Percentiles rank a stretch among this genome's conserved stretches.
These are phyloP conservation scores for Yoshiicerus persimilis DNA, from an alignment of 1,140 invertebrate species.

Conservation along the genomic window DNA sequence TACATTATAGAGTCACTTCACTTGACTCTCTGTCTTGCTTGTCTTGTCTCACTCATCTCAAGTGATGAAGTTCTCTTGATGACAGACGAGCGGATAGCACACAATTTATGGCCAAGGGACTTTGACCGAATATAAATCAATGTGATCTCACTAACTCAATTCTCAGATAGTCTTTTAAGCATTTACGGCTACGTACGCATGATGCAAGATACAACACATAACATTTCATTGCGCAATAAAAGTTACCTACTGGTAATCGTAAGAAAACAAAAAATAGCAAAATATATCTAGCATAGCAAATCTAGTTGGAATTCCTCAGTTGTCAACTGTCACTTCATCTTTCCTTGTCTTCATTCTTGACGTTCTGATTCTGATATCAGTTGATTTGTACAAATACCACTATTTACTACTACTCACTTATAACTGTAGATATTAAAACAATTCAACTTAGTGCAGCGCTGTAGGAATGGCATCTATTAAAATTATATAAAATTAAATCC, in stretches of 20 bases:
- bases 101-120: background rate
- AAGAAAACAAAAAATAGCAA: background rate
- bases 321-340: background rate
- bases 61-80: constrained; percentile 17
- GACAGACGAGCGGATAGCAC: background rate
- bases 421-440: too few species aligned
- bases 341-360: background rate
- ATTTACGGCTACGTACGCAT: background rate
- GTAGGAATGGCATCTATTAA: too few species aligned
- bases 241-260: background rate
- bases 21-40: background rate
- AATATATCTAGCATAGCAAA: background rate
- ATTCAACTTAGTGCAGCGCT: too few species aligned
- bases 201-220: background rate
- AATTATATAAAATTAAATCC: too few species aligned
- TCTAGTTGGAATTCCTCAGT: background rate
- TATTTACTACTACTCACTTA: too few species aligned
- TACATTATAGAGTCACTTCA: background rate
- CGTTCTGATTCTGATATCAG: too few species aligned
- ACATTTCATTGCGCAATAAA: background rate
- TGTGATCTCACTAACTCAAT: background rate
- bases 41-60: background rate
- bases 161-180: background rate
- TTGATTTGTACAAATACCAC: background rate
- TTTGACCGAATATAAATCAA: constrained; percentile 1